Evolutionary conservation across 2,888 invertebrate genomes (phyloP).

Genomic region (Ophion obscuratus): DNA sequence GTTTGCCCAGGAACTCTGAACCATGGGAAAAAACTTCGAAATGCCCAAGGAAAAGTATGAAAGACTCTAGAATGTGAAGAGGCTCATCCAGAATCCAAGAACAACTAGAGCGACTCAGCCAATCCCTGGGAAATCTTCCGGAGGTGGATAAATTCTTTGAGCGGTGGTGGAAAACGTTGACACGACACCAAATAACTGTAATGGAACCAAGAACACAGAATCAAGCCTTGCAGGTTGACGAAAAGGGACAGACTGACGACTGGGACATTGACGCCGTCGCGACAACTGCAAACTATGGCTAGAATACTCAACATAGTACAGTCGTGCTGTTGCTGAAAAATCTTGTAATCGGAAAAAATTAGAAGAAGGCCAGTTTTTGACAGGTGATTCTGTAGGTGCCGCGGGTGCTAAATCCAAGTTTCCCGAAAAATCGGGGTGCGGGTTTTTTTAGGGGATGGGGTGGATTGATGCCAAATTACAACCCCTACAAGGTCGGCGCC

Average conservation of each 20-base stretch:
- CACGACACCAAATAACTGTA: background rate
- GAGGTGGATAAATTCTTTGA: conserved; percentile 13
- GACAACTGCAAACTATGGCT: background rate
- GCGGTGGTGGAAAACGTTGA: background rate
- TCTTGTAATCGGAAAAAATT: too few relatives aligned
- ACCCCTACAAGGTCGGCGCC: too few relatives aligned
- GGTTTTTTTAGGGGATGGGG: too few relatives aligned
- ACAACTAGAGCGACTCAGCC: conserved; percentile 7
- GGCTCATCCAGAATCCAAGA: background rate
- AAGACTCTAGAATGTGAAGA: conserved; percentile 3
- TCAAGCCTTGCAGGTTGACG: background rate
- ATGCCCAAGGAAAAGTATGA: background rate
- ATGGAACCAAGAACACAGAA: background rate
- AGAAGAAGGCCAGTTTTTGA: too few relatives aligned
- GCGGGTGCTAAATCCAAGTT: too few relatives aligned
- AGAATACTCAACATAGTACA: background rate
- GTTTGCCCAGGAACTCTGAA: background rate
- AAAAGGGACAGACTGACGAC: background rate
- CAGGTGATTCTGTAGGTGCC: too few relatives aligned
- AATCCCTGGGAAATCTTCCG: background rate
- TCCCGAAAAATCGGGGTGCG: too few relatives aligned
- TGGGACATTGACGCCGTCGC: background rate
- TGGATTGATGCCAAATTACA: too few relatives aligned
- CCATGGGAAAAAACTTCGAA: background rate
- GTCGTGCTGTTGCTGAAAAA: too few relatives aligned